Evolutionary conservation across 2,113 vertebrate genomes (phyloP).

Genomic region (Muscicapa adusta): DNA sequence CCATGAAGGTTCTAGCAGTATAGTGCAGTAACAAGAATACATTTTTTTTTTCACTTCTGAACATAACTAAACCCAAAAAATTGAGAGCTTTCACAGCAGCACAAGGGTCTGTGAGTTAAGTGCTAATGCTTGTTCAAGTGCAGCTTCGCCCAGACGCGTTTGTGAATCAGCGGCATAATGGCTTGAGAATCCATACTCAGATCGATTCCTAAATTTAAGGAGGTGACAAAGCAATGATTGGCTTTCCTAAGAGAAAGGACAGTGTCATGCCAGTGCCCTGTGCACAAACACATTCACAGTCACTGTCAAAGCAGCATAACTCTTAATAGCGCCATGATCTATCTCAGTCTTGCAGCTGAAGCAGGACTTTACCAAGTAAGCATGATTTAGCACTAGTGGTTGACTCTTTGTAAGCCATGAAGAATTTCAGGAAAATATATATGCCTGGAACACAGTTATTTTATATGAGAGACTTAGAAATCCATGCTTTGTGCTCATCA

Average conservation of each 20-base stretch:
- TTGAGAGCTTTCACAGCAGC: neutral
- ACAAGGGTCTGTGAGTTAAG: neutral
- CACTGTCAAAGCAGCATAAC: neutral
- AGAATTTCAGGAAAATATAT: neutral
- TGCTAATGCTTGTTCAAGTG: neutral
- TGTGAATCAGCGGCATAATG: fast-evolving
- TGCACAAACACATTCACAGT: neutral
- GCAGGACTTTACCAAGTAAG: neutral
- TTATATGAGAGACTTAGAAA: neutral
- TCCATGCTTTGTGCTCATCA: neutral
- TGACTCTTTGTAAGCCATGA: neutral
- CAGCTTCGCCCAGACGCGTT: neutral
- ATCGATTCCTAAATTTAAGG: neutral
- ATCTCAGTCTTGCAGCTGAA: neutral
- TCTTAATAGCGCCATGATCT: neutral
- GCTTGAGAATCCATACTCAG: neutral
- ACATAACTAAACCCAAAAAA: neutral
- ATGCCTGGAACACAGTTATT: neutral
- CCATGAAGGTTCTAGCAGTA: neutral
- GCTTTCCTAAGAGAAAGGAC: neutral
- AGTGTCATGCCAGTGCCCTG: neutral
- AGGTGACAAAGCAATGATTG: neutral
- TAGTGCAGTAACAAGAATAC: neutral
- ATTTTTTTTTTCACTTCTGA: neutral
- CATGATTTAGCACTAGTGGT: neutral